A percentile compares a stretch with the other conserved stretches of the same genome.
Conservation (phyloP, 2,113 vertebrate genomes). For the Crotalus horridus region DNA sequence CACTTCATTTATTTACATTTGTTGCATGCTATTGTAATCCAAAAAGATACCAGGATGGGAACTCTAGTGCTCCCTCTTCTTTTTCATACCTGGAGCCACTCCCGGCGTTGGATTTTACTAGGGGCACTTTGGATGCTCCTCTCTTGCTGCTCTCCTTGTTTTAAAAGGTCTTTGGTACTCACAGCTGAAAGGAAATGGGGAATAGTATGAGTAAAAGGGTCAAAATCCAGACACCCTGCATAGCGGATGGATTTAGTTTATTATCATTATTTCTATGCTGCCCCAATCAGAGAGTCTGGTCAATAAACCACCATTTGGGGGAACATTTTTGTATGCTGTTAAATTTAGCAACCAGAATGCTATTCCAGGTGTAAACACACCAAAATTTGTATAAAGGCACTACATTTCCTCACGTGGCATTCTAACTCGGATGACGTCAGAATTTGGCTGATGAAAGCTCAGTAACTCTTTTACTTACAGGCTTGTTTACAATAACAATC, state of each 20-base stretch:
- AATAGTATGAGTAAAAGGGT: no score
- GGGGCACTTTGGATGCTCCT: constrained; percentile 76
- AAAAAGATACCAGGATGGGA: neutral
- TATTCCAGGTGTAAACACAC: no score
- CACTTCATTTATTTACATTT: neutral
- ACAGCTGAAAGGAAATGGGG: constrained; percentile 26
- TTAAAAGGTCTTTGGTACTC: constrained; percentile 45
- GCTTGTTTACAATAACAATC: no score
- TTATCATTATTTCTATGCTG: neutral
- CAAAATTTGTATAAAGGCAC: no score
- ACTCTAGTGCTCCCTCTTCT: neutral
- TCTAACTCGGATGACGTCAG: no score
- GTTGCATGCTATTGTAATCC: neutral
- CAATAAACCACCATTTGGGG: neutral
- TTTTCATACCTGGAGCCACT: constrained; percentile 86
- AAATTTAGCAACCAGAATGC: no score
- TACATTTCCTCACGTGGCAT: no score
- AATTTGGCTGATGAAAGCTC: no score
- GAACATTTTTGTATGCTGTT: no score
- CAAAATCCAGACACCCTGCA: neutral
- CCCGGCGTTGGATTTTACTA: constrained; percentile 79
- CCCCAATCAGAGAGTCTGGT: neutral
- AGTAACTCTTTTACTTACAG: no score
- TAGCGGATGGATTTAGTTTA: neutral
- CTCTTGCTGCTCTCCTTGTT: constrained; percentile 55